Evolutionary conservation across 1,140 invertebrate species (phyloP).

Genomic region (Pseudomyrmex pallidus): DNA sequence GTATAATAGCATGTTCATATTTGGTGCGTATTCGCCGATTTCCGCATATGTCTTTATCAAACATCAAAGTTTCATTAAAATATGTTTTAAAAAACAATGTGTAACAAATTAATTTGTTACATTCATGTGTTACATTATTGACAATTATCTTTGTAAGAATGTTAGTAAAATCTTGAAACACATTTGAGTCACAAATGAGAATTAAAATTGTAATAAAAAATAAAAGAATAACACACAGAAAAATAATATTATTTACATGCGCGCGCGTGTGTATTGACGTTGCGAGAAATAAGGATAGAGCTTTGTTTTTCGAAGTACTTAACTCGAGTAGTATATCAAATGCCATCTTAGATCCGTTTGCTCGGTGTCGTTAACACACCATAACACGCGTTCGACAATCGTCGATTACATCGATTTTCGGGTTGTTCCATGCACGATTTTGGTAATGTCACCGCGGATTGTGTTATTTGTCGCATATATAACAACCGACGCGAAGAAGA

Average conservation of each 20-base stretch:
- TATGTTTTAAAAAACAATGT: background rate
- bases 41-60: background rate
- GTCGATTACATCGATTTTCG: conserved; percentile 15
- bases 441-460: conserved; percentile 2
- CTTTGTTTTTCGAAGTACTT: background rate
- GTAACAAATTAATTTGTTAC: too few relatives aligned
- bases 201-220: too few relatives aligned
- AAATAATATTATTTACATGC: too few relatives aligned
- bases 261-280: background rate
- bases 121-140: too few relatives aligned
- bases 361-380: too few relatives aligned
- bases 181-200: too few relatives aligned
- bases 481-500: background rate
- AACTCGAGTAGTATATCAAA: background rate
- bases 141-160: too few relatives aligned
- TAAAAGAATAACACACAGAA: too few relatives aligned
- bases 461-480: conserved; percentile 36
- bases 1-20: background rate
- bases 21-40: background rate
- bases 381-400: background rate
- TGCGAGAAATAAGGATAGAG: background rate
- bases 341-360: background rate
- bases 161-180: too few relatives aligned
- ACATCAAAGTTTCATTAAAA: background rate
- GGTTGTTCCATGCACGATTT: background rate